Conservation (phyloP, 2,888 invertebrate genomes). For the Labia minor region DNA sequence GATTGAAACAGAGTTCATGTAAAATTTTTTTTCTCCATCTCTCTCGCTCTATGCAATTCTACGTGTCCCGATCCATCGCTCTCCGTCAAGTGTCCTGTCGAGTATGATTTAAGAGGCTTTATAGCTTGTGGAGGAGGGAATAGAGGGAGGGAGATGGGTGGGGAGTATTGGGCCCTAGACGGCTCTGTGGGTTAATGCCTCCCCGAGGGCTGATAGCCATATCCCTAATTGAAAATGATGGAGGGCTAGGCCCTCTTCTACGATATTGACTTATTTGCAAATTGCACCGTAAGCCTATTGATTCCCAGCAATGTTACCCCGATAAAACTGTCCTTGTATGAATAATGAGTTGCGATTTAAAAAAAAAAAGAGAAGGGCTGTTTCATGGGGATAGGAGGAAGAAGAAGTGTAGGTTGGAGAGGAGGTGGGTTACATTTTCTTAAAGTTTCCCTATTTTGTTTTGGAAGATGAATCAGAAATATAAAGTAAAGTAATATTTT, state of each 20-base stretch:
- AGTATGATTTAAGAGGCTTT: slow-evolving; percentile 1
- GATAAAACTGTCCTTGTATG: slow-evolving; percentile 4
- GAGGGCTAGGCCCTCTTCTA: not conserved
- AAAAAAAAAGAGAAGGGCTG: not conserved
- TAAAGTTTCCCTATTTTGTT: not conserved
- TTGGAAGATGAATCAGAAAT: not conserved
- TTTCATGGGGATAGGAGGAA: no score
- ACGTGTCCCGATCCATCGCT: not conserved
- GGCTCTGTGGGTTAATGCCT: slow-evolving; percentile 2
- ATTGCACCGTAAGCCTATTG: slow-evolving; percentile 13
- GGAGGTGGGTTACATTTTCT: not conserved
- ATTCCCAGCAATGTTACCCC: not conserved
- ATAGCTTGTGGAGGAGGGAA: not conserved
- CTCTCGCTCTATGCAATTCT: no score
- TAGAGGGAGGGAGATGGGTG: no score
- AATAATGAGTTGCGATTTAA: slow-evolving; percentile 13
- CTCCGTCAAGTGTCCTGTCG: not conserved
- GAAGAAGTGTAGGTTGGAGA: no score
- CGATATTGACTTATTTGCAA: slow-evolving; percentile 4
- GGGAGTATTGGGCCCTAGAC: not conserved
- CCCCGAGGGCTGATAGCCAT: slow-evolving; percentile 13
- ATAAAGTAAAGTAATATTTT: not conserved
- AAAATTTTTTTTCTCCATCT: not conserved
- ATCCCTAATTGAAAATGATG: slow-evolving; percentile 8
- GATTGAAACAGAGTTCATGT: not conserved